Conservation (phyloP, 92 coral and sea anemone genomes). For the Zoanthus sansibaricus region DNA sequence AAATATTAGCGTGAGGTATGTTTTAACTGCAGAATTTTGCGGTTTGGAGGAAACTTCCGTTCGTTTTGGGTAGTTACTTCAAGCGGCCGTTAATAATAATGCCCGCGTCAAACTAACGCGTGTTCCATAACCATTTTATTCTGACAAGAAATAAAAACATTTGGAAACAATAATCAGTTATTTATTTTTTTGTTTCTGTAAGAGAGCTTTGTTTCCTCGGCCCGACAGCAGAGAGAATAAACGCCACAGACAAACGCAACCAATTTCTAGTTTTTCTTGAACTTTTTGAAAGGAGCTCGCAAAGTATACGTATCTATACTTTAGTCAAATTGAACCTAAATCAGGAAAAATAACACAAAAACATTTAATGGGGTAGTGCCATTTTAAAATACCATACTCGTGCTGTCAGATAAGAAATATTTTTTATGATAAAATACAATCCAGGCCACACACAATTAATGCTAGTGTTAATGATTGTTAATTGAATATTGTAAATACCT, state of each 20-base stretch:
- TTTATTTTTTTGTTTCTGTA: slow-evolving; percentile 5
- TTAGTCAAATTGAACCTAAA: no score
- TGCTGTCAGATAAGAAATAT: background rate
- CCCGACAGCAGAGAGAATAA: slow-evolving; percentile 23
- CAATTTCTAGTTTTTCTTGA: background rate
- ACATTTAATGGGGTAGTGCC: background rate
- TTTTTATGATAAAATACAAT: slow-evolving; percentile 2
- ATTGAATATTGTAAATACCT: slow-evolving; percentile 85
- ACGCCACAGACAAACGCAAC: background rate
- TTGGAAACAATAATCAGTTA: slow-evolving; percentile 21
- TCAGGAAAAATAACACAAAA: background rate
- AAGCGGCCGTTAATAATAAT: background rate
- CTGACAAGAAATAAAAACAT: background rate
- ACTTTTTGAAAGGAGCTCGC: background rate
- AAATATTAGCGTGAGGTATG: slow-evolving; percentile 27
- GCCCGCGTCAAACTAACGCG: slow-evolving; percentile 15
- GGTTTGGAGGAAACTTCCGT: slow-evolving; percentile 20
- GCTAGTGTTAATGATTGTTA: slow-evolving; percentile 73
- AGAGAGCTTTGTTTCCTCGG: slow-evolving; percentile 29
- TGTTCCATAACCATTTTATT: slow-evolving; percentile 35
- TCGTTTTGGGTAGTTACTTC: background rate
- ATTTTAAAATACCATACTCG: background rate
- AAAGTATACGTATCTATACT: no score
- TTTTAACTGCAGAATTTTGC: slow-evolving; percentile 18
- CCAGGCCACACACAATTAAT: slow-evolving; percentile 75